Base-by-base conservation (phyloP, 2,113 vertebrate species). In the Cyanistes caeruleus region DNA sequence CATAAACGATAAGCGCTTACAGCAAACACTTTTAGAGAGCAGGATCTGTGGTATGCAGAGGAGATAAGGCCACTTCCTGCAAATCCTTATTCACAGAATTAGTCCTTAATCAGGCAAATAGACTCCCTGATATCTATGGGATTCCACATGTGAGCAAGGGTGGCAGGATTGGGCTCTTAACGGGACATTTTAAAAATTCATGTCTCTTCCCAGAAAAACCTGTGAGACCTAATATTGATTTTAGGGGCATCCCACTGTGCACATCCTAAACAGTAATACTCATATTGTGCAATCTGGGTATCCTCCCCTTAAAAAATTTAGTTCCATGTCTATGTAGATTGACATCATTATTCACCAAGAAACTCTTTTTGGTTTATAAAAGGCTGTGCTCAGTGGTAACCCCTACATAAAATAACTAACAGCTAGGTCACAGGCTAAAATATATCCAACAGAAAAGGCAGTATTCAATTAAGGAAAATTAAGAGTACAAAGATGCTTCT, bases 21-120 rank as follows among this genome's bases (percentile, higher is more conserved):
- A 93, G 96, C 95, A 97, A 97, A 96, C 95, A 93, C 94, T 92
- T 97, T 96, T 59, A 96, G 93, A 96, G 92, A 96, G 93, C 93
- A 76, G 89, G 95, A 84, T 90, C 95, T 93, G 93, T 93, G 96
- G 96, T 95, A 97, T 96, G 96, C 92, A 94, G 88, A 81, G 73
- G 77, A 97, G 96, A 97, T 96, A 97, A 97, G 85, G 49, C 64
- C 52, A 6, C 95, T 97, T 97, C 96, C 96, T 97, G 95, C 88
- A 97, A 96, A 96, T 95, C 96, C 94, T 96, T 95, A 84, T 94
- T 95, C 96, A 73, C 73, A 92, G 96, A 94, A 95, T 94, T 90
- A 92, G 92, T 84, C 79, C 90, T 92, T 94, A 90, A 90, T 95
- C 80, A 81, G 90, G 86, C 93, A 94, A 96, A 95, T 73, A 95